phyloP scores from a whole-genome alignment of 2,888 invertebrate genomes.

The Leucania comma region DNA sequence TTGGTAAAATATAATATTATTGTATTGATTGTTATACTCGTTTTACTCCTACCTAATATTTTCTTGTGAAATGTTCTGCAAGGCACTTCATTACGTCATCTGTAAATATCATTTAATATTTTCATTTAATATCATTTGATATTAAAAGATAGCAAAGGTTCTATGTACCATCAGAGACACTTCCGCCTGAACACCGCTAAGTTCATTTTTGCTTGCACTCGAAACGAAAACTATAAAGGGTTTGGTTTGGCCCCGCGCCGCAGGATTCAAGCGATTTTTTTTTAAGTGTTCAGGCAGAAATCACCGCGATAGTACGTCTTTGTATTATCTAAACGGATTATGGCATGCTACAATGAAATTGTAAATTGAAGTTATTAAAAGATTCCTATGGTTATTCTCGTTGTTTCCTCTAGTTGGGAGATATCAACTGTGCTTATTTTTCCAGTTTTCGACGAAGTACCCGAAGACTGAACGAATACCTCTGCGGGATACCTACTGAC shows the following conservation, averaged over 20 bases:
- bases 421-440: slow-evolving; percentile 56
- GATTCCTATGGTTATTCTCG: slow-evolving; percentile 11
- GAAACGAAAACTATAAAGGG: too few species aligned
- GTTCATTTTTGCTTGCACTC: too few species aligned
- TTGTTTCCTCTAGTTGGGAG: slow-evolving; percentile 38
- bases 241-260: too few species aligned
- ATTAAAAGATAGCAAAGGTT: background rate
- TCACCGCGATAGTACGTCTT: too few species aligned
- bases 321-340: background rate
- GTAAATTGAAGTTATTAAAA: background rate
- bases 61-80: background rate
- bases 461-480: slow-evolving; percentile 59
- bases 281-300: too few species aligned
- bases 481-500: slow-evolving; percentile 51
- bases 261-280: too few species aligned
- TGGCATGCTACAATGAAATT: background rate
- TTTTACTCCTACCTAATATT: background rate
- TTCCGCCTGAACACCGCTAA: too few species aligned
- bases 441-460: slow-evolving; percentile 58
- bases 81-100: background rate
- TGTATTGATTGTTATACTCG: background rate
- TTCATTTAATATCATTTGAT: background rate
- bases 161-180: too few species aligned
- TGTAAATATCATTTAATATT: background rate
- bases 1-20: background rate